A percentile compares a stretch with the other conserved stretches of the same genome.
phyloP scores from a whole-genome alignment of 92 coral and sea anemone genomes.

The Parazoanthus atlanticus region DNA sequence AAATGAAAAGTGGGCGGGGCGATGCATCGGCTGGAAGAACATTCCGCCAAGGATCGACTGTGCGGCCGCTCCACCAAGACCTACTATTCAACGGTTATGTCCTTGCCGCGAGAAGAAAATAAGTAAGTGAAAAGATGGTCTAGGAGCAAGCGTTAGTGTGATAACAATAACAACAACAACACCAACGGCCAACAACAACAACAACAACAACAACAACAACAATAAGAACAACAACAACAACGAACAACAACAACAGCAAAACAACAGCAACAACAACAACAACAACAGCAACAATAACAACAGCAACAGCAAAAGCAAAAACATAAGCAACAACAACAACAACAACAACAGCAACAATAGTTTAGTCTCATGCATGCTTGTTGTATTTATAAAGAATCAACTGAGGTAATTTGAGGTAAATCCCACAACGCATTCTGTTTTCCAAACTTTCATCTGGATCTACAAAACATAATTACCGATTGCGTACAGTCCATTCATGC shows the following conservation, averaged over 20 bases:
- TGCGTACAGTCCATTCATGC: no score
- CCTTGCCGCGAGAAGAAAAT: conserved; percentile 35
- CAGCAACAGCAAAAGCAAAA: neutral
- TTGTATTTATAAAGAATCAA: no score
- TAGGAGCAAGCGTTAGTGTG: neutral
- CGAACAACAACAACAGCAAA: neutral
- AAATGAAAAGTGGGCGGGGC: conserved; percentile 26
- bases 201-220: neutral
- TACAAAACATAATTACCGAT: no score
- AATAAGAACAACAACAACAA: neutral
- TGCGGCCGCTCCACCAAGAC: conserved; percentile 21
- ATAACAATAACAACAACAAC: neutral
- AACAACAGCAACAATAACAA: neutral
- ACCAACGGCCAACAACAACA: neutral
- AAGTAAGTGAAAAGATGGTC: neutral
- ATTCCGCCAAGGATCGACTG: conserved; percentile 26
- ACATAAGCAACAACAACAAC: neutral
- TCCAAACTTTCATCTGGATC: no score
- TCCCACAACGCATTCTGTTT: no score
- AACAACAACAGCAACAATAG: neutral
- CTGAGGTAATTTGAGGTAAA: no score
- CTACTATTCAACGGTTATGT: conserved; percentile 30
- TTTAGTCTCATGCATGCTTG: no score
- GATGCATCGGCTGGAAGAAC: conserved; percentile 43
- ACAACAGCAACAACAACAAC: neutral